Base-by-base conservation (phyloP, 1,140 invertebrate genomes). In the Sitodiplosis mosellana region DNA sequence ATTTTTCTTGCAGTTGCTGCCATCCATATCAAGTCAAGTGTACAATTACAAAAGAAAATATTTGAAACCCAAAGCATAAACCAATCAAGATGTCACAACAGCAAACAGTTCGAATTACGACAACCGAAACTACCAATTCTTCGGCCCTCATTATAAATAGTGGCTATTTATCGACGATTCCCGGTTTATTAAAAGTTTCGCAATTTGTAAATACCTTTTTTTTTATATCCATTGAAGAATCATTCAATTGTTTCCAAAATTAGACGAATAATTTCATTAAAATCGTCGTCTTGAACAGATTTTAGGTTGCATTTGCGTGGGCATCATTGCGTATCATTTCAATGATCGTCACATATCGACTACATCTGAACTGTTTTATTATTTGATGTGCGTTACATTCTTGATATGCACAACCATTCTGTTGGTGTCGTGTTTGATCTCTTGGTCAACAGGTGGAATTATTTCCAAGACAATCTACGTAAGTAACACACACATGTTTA, bases 371-470 rank as follows among this genome's bases (percentile, higher is more conserved):
- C 58, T 79, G 10, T 83, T 83, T 59, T 82, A 80, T 60, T 59
- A 84, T 5, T 60, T 82, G 15, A 76, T 81, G 50, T 67, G 74
- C 0, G 76, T 77, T 0, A 68, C 81, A 2, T 84, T 80, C 59
- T 67, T 85, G 49, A 75, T 84, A 36, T 72, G 74, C 4, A 83
- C 80, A 1, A 74, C 76, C 40, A 70, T 80, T 42, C 55, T 86
- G 8, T 58, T 85, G 5, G 50, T 77, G 3, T 75, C 81, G 7
- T 83, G 76, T 54, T 48, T 84, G 0, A 57, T 75, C 12, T 83
- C 81, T 1, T 67, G 81, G 44, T 73, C 79, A 2, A 80, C 80
- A 0, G 76, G 79, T 12, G 73, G 78, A n/a, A 76, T 85, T 49
- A 72, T 87, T 50, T 71, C 79, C 0, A 87, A 84, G 68, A 84